Conservation (phyloP, 2,113 vertebrate genomes). For the Artemisiospiza belli region DNA sequence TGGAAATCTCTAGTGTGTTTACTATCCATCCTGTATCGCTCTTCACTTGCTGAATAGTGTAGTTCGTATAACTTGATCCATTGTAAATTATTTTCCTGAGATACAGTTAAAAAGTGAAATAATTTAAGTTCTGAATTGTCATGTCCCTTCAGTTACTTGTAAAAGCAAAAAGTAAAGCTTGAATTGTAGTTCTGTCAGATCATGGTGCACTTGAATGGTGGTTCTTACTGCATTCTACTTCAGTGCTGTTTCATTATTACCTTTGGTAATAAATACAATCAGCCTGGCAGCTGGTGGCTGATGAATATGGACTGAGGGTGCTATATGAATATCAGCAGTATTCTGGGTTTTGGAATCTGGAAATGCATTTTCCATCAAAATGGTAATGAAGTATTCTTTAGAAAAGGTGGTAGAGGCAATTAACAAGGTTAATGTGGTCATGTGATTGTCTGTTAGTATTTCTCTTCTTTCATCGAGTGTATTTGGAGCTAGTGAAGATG, state of each 20-base stretch:
- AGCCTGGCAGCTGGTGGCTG: background rate
- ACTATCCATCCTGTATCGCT: background rate
- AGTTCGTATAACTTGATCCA: background rate
- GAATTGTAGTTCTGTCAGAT: background rate
- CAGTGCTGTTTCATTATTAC: background rate
- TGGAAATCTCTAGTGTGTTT: background rate
- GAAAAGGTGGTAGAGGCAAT: background rate
- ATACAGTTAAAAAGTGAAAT: background rate
- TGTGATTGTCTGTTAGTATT: background rate
- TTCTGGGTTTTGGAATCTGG: background rate
- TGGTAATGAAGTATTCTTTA: background rate
- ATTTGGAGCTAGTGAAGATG: background rate
- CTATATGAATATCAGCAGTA: background rate
- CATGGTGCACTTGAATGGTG: background rate
- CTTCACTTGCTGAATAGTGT: background rate
- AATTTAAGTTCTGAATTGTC: background rate
- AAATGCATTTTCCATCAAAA: background rate
- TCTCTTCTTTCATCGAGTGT: background rate
- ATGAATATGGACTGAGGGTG: background rate
- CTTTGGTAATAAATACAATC: constrained; percentile 21
- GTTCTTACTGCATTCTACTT: background rate
- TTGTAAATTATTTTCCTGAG: background rate
- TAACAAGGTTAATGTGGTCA: background rate
- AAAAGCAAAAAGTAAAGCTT: background rate
- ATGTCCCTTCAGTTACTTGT: background rate